A percentile compares a stretch with the other conserved stretches of the same genome.
phyloP scores from a whole-genome alignment of 2,797 vertebrate species.

The Enteromius trimaculatus region DNA sequence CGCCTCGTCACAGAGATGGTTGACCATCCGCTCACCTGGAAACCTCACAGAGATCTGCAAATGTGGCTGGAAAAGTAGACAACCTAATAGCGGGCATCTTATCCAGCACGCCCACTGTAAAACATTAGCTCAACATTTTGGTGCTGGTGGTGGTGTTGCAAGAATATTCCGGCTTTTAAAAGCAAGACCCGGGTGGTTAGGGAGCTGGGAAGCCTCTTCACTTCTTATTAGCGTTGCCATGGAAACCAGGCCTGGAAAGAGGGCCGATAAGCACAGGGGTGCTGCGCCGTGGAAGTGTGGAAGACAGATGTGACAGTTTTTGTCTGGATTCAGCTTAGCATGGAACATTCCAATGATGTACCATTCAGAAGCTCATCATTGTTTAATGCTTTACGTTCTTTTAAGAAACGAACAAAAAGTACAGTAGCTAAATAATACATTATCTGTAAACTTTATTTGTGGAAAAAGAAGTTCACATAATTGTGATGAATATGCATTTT shows the following conservation, averaged over 20 bases:
- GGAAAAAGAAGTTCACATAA: neutral
- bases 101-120: neutral
- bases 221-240: constrained; percentile 61
- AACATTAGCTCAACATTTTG: constrained; percentile 15
- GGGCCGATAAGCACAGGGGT: constrained; percentile 38
- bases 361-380: neutral
- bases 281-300: constrained; percentile 27
- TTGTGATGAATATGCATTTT: neutral
- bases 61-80: constrained; percentile 13
- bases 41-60: constrained; percentile 11
- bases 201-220: constrained; percentile 47
- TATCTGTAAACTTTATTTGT: neutral
- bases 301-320: constrained; percentile 35
- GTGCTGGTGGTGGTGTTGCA: constrained; percentile 24
- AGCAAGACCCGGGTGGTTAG: constrained; percentile 27
- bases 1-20: neutral
- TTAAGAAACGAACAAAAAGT: neutral
- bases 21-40: neutral
- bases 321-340: constrained; percentile 29
- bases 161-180: constrained; percentile 55
- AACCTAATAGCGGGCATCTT: constrained; percentile 23
- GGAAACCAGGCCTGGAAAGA: constrained; percentile 61
- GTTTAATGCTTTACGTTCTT: neutral
- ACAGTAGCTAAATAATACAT: neutral
- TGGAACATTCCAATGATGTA: neutral